These are phyloP conservation scores for Gobio occitaniae DNA, from an alignment of 2,797 vertebrate genomes.

Conservation along the genomic window DNA sequence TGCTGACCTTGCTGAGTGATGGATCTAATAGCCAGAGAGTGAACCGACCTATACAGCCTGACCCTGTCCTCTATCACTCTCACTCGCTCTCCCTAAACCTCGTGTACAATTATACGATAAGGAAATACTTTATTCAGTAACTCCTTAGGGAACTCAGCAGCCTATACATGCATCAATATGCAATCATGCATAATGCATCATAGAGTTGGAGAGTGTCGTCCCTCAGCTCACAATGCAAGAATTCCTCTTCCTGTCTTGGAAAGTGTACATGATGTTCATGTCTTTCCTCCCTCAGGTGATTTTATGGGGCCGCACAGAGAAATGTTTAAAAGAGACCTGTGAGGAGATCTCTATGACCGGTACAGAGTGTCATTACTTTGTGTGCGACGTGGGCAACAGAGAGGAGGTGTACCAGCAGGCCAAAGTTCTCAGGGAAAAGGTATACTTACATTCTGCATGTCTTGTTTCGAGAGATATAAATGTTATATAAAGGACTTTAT, in stretches of 20 bases:
- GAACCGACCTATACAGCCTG: conserved; percentile 71
- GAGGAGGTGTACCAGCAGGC: conserved; percentile 96
- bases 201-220: neutral
- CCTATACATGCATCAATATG: conserved; percentile 42
- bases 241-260: neutral
- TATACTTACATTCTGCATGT: conserved; percentile 58
- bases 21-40: conserved; percentile 80
- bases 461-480: conserved; percentile 35
- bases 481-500: too few relatives aligned
- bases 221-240: neutral
- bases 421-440: conserved; percentile 95
- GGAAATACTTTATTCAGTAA: conserved; percentile 46
- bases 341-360: conserved; percentile 91
- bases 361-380: conserved; percentile 93
- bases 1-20: conserved; percentile 82
- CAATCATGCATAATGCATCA: conserved; percentile 29
- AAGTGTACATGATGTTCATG: neutral
- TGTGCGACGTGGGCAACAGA: conserved; percentile 95
- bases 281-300: conserved; percentile 78
- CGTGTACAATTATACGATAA: conserved; percentile 36
- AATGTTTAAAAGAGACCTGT: conserved; percentile 90
- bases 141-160: conserved; percentile 37
- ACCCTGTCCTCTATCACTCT: conserved; percentile 64
- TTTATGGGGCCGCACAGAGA: conserved; percentile 96
- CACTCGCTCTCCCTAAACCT: conserved; percentile 54